Conservation (phyloP, 2,113 vertebrate species). For the Cephalopholis sonnerati region DNA sequence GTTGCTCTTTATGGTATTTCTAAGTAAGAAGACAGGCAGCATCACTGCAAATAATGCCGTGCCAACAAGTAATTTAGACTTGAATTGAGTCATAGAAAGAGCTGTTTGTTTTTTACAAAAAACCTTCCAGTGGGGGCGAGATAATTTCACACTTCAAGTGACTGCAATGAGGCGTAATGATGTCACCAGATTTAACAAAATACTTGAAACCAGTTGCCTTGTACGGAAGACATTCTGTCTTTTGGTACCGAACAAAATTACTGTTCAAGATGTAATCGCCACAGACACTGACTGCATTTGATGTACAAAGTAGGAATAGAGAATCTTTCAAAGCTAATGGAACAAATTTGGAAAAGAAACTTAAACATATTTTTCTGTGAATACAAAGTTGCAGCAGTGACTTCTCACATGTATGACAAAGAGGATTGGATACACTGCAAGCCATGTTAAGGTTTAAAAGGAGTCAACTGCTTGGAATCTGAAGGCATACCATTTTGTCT, state of each 20-base stretch:
- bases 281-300: background rate
- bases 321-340: background rate
- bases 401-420: conserved; percentile 13
- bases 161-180: conserved; percentile 52
- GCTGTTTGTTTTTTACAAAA: conserved; percentile 40
- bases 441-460: conserved; percentile 3
- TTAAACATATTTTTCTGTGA: background rate
- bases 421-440: background rate
- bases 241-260: conserved; percentile 8
- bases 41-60: background rate
- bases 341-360: conserved; percentile 8
- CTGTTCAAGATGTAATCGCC: background rate
- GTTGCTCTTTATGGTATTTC: conserved; percentile 18
- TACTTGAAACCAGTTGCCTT: conserved; percentile 19
- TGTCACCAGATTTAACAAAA: conserved; percentile 58
- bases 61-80: conserved; percentile 32
- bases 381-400: background rate
- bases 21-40: conserved; percentile 1
- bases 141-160: conserved; percentile 68
- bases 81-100: conserved; percentile 32
- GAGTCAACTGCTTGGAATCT: conserved; percentile 25
- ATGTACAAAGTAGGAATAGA: background rate
- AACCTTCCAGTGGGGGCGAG: conserved; percentile 40
- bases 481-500: background rate
- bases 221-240: conserved; percentile 16